These are phyloP conservation scores for Pseudorhiza aurosa DNA, from an alignment of 30 jellyfish, hydroid and myxozoan species.

Conservation along the genomic window DNA sequence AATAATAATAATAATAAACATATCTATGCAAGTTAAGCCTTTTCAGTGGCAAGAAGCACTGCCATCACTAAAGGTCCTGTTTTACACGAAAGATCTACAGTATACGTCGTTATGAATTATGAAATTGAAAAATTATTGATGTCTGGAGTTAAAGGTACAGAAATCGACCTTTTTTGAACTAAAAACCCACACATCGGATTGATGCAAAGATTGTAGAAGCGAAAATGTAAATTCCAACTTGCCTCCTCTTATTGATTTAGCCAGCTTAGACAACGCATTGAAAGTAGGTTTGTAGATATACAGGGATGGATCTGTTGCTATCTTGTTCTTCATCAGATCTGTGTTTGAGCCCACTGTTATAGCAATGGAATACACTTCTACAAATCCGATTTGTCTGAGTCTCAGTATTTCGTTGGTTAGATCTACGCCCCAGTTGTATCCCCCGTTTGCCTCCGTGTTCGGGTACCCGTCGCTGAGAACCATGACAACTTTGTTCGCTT, in stretches of 20 bases:
- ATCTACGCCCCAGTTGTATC: conserved; percentile 22
- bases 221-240: conserved; percentile 15
- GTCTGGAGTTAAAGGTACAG: no score
- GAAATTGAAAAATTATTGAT: no score
- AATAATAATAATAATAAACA: no score
- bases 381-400: conserved; percentile 30
- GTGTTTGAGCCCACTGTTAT: conserved; percentile 52
- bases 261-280: conserved; percentile 69
- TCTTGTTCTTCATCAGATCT: conserved; percentile 39
- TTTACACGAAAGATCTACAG: no score
- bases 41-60: no score
- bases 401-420: conserved; percentile 57
- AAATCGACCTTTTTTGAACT: no score
- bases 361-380: conserved; percentile 83
- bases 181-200: no score
- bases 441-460: conserved; percentile 61
- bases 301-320: conserved; percentile 84
- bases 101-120: no score
- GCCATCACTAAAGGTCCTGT: no score
- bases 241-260: conserved; percentile 96
- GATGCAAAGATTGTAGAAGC: no score
- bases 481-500: conserved; percentile 85
- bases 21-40: no score
- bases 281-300: conserved; percentile 72
- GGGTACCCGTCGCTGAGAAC: conserved; percentile 91